These are phyloP conservation scores for Carassius carassius DNA, from an alignment of 2,113 vertebrate genomes.

Conservation along the genomic window DNA sequence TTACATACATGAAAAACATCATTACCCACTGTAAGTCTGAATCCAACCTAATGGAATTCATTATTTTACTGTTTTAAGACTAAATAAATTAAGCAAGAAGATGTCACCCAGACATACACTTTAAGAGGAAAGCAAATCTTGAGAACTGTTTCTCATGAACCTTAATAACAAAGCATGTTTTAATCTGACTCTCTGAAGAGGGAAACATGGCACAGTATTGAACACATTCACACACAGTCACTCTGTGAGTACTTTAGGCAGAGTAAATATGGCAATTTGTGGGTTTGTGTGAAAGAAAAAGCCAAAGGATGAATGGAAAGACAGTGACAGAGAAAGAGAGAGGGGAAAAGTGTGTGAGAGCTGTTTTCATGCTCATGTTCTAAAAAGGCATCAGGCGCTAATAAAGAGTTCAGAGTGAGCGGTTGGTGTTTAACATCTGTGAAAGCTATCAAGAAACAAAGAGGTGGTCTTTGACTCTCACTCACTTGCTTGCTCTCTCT, in stretches of 20 bases:
- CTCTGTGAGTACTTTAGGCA: constrained; percentile 9
- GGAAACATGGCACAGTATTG: constrained; percentile 25
- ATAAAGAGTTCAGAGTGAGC: constrained; percentile 55
- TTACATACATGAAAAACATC: constrained; percentile 43
- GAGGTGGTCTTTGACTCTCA: constrained; percentile 47
- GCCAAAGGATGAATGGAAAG: constrained; percentile 24
- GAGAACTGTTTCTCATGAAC: constrained; percentile 41
- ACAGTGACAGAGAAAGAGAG: constrained; percentile 16
- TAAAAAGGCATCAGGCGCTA: constrained; percentile 54
- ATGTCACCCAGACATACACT: constrained; percentile 59
- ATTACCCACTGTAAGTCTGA: constrained; percentile 37
- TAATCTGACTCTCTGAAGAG: constrained; percentile 40
- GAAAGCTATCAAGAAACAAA: constrained; percentile 52
- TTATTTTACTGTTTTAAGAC: constrained; percentile 48
- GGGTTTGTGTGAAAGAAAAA: constrained; percentile 5
- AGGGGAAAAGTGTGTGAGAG: neutral
- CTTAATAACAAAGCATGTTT: constrained; percentile 49
- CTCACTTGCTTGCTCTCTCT: neutral
- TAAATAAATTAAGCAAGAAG: constrained; percentile 62
- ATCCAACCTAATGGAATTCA: constrained; percentile 50
- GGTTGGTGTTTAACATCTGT: constrained; percentile 59
- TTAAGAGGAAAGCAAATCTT: constrained; percentile 24
- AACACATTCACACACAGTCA: neutral
- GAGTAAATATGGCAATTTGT: constrained; percentile 6
- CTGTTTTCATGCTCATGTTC: constrained; percentile 47